These are phyloP conservation scores for Mesopsocus fuscifrons DNA, from an alignment of 2,888 invertebrate genomes.

Conservation along the genomic window DNA sequence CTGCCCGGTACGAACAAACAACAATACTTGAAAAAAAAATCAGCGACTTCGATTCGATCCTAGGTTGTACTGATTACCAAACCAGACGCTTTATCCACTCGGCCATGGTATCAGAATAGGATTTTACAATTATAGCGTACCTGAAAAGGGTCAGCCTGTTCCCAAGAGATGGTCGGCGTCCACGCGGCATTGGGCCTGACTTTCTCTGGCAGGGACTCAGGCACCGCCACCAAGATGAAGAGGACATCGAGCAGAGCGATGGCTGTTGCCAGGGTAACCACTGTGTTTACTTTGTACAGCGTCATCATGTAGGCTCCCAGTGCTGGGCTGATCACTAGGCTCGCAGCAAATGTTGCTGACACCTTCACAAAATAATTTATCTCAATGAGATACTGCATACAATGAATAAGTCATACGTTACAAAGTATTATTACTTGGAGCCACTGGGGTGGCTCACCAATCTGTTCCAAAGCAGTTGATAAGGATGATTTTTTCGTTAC, in stretches of 20 bases:
- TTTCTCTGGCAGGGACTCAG: conserved; percentile 95
- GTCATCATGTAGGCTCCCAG: conserved; percentile 80
- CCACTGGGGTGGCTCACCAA: neutral
- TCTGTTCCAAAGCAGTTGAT: too few relatives aligned
- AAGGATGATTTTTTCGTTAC: too few relatives aligned
- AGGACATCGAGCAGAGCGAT: conserved; percentile 93
- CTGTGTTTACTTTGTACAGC: conserved; percentile 63
- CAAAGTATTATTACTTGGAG: too few relatives aligned
- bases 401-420: too few relatives aligned
- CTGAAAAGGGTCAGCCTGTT: conserved; percentile 89
- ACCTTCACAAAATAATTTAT: conserved; percentile 26
- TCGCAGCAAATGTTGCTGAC: conserved; percentile 98
- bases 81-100: too few relatives aligned
- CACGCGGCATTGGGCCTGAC: conserved; percentile 49
- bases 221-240: conserved; percentile 94
- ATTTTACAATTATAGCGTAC: too few relatives aligned
- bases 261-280: conserved; percentile 87
- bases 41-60: too few relatives aligned
- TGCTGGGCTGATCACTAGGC: conserved; percentile 96
- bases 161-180: conserved; percentile 87
- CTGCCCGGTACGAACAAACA: too few relatives aligned
- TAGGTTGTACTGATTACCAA: too few relatives aligned
- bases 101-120: too few relatives aligned
- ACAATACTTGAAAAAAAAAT: too few relatives aligned
- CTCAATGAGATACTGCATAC: neutral